Evolutionary conservation across 2,113 vertebrate species (phyloP).

Genomic region (Octodon degus): DNA sequence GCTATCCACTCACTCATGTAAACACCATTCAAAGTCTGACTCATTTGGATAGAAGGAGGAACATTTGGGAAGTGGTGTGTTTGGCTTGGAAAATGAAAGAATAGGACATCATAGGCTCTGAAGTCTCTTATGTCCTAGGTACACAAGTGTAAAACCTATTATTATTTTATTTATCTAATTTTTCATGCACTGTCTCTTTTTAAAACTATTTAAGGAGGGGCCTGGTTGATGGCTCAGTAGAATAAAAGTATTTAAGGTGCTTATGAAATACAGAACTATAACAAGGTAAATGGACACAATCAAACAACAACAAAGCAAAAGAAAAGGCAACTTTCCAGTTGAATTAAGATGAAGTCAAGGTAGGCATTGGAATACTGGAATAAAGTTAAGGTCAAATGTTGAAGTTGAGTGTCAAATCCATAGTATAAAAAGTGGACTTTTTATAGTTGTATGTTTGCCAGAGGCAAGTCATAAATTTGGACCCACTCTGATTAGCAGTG

Average conservation of each 20-base stretch:
- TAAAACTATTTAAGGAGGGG: neutral
- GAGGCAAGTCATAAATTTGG: neutral
- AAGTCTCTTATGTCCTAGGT: neutral
- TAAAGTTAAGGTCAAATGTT: neutral
- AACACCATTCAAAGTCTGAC: neutral
- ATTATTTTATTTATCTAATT: neutral
- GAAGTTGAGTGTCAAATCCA: neutral
- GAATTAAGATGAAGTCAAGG: neutral
- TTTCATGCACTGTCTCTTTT: neutral
- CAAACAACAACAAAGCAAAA: neutral
- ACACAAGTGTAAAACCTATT: neutral
- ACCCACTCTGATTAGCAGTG: neutral
- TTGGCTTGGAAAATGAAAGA: constrained; percentile 10
- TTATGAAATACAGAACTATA: neutral
- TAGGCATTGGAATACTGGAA: neutral
- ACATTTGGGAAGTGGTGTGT: neutral
- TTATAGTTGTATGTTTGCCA: neutral
- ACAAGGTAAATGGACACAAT: neutral
- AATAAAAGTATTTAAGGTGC: neutral
- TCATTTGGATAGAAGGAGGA: neutral
- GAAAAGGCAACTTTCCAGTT: neutral
- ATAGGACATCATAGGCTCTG: neutral
- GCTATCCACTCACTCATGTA: neutral
- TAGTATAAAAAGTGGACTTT: neutral
- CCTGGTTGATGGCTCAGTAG: too few species aligned